Evolutionary conservation across 2,888 invertebrate genomes (phyloP).

Genomic region (Cosmorhoe ocellata): DNA sequence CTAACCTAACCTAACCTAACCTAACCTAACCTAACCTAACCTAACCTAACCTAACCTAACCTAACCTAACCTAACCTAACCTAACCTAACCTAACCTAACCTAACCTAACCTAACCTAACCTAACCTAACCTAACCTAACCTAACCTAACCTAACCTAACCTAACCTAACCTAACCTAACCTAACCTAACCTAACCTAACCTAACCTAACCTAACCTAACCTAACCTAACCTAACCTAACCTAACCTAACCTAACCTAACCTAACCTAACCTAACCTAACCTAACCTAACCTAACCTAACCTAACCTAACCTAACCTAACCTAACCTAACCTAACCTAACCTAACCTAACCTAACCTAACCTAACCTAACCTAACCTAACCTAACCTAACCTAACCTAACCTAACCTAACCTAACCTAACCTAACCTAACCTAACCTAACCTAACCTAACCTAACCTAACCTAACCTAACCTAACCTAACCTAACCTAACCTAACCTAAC

Average conservation of each 20-base stretch:
- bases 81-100: constrained; percentile 8
- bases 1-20: constrained; percentile 8
- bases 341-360: constrained; percentile 8
- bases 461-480: constrained; percentile 8
- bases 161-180: constrained; percentile 8
- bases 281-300: constrained; percentile 8
- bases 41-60: constrained; percentile 8
- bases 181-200: constrained; percentile 8
- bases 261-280: constrained; percentile 8
- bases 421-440: constrained; percentile 8
- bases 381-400: constrained; percentile 8
- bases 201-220: constrained; percentile 8
- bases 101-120: constrained; percentile 8
- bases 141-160: constrained; percentile 8
- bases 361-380: constrained; percentile 8
- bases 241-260: constrained; percentile 8
- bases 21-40: constrained; percentile 8
- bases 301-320: constrained; percentile 8
- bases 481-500: constrained; percentile 8
- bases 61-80: constrained; percentile 8
- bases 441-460: constrained; percentile 8
- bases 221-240: constrained; percentile 8
- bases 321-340: constrained; percentile 8
- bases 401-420: constrained; percentile 8
- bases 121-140: constrained; percentile 8